Conservation (phyloP, 2,888 invertebrate species). For the Machimus atricapillus region DNA sequence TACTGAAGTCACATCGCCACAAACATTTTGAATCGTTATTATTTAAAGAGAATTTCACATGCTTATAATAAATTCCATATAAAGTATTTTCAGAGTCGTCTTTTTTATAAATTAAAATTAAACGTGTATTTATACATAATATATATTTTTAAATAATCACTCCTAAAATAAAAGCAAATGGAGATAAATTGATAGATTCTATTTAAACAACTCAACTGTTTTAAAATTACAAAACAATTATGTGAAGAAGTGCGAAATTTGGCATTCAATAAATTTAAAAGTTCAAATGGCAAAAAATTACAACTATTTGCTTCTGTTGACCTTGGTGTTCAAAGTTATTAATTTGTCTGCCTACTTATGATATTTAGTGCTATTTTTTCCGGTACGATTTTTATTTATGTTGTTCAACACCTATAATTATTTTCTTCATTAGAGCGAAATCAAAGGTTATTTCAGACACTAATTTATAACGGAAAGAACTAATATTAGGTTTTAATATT, state of each 20-base stretch:
- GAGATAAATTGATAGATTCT: too few species aligned
- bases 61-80: too few species aligned
- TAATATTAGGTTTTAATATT: too few species aligned
- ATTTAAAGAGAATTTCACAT: not conserved
- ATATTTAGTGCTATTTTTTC: not conserved
- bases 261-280: not conserved
- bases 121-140: too few species aligned
- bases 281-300: not conserved
- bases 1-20: not conserved
- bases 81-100: too few species aligned
- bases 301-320: not conserved
- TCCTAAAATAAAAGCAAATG: too few species aligned
- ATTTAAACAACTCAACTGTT: too few species aligned
- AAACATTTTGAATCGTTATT: not conserved
- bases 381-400: not conserved
- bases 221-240: too few species aligned
- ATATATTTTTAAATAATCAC: too few species aligned
- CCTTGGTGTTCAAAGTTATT: not conserved
- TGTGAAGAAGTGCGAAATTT: not conserved
- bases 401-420: not conserved
- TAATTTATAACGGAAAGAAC: not conserved
- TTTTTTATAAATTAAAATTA: too few species aligned
- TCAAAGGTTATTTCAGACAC: not conserved
- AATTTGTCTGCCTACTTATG: not conserved
- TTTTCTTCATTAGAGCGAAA: not conserved